Evolutionary conservation across 2,888 invertebrate genomes (phyloP).

Genomic region (Cheilosia impressa): DNA sequence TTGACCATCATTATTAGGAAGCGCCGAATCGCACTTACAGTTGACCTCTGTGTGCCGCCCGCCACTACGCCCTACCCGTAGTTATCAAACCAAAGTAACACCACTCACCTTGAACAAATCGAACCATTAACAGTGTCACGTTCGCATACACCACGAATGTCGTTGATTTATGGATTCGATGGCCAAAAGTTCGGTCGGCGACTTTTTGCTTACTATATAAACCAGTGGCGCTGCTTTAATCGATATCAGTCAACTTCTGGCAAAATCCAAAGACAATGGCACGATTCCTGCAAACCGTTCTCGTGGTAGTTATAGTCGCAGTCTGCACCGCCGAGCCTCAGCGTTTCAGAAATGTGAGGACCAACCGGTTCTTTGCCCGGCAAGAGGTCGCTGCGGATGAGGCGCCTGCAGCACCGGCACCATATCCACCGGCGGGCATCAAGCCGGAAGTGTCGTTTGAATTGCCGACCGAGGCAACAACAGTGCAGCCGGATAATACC

Average conservation of each 20-base stretch:
- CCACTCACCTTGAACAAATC: background rate
- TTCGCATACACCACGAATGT: background rate
- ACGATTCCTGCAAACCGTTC: slow-evolving; percentile 35
- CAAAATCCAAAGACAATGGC: slow-evolving; percentile 37
- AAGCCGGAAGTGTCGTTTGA: slow-evolving; percentile 60
- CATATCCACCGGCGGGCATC: slow-evolving; percentile 64
- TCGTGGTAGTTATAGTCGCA: slow-evolving; percentile 18
- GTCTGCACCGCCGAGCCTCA: slow-evolving; percentile 45
- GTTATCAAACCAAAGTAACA: background rate
- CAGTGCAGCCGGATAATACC: slow-evolving; percentile 53
- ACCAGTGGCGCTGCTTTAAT: slow-evolving; percentile 36
- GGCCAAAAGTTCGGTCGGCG: background rate
- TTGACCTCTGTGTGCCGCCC: background rate
- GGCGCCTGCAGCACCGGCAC: slow-evolving; percentile 32
- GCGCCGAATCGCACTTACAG: background rate
- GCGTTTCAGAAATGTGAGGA: slow-evolving; percentile 20
- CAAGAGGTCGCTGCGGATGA: slow-evolving; percentile 52
- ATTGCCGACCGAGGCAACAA: slow-evolving; percentile 54
- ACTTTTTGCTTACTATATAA: slow-evolving; percentile 51
- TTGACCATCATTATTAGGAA: too few relatives aligned
- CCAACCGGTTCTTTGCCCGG: slow-evolving; percentile 48
- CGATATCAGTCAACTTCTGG: slow-evolving; percentile 47
- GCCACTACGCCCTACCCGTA: background rate
- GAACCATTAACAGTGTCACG: background rate
- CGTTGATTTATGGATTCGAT: background rate